A percentile compares a stretch with the other conserved stretches of the same genome.
Evolutionary conservation across 2,888 invertebrate species (phyloP).

Genomic region (Mythimna lalbum): DNA sequence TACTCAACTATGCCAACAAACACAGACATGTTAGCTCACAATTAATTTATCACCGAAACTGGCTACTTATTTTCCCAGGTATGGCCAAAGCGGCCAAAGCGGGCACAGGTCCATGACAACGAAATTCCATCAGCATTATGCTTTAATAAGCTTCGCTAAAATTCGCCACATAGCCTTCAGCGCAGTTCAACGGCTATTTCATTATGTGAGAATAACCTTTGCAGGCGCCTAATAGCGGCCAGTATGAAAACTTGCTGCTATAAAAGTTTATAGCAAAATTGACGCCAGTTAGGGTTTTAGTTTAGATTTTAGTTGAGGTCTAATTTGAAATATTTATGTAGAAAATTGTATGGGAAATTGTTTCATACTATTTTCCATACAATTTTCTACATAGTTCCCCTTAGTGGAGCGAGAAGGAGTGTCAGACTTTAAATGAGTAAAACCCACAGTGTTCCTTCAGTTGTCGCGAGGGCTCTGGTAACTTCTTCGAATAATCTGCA

Average conservation of each 20-base stretch:
- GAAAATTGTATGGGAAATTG: neutral
- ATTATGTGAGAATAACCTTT: conserved; percentile 73
- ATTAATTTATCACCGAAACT: conserved; percentile 57
- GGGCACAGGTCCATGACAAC: conserved; percentile 73
- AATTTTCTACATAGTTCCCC: no score
- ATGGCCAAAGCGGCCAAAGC: conserved; percentile 62
- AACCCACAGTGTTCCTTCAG: no score
- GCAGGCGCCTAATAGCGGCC: conserved; percentile 37
- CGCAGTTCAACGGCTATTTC: conserved; percentile 75
- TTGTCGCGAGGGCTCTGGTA: no score
- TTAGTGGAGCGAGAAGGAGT: no score
- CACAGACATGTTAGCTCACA: conserved; percentile 41
- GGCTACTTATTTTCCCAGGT: conserved; percentile 46
- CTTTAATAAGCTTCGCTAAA: conserved; percentile 82
- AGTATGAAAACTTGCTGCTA: conserved; percentile 24
- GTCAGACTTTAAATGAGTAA: no score
- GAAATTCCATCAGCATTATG: conserved; percentile 85
- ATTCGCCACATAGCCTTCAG: conserved; percentile 75
- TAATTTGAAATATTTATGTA: neutral
- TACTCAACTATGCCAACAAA: conserved; percentile 31
- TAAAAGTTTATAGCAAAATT: conserved; percentile 40
- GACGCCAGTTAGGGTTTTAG: conserved; percentile 4
- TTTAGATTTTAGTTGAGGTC: neutral
- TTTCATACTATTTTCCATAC: no score
- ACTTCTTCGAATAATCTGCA: no score